Conservation (phyloP, 1,140 invertebrate genomes). For the Papilio machaon region DNA sequence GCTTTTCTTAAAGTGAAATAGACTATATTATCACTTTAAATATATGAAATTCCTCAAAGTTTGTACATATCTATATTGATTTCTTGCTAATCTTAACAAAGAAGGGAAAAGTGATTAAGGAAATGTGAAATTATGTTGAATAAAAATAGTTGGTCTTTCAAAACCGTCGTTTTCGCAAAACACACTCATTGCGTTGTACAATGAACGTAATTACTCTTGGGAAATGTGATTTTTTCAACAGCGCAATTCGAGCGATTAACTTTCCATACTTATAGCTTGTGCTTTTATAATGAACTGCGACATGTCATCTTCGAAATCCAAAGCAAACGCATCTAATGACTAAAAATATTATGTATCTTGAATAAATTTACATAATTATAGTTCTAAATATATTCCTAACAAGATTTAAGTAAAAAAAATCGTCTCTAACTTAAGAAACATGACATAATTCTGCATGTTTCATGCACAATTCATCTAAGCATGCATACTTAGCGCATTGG, state of each 20-base stretch:
- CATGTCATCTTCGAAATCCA: not conserved
- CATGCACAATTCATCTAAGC: not conserved
- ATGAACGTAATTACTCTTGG: slow-evolving; percentile 41
- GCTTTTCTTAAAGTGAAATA: no score
- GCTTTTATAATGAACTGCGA: not conserved
- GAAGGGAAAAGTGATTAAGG: not conserved
- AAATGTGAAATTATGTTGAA: slow-evolving; percentile 15
- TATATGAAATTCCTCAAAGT: not conserved
- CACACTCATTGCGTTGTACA: slow-evolving; percentile 9
- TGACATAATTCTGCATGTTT: slow-evolving; percentile 14
- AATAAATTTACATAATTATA: no score
- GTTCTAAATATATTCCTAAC: no score
- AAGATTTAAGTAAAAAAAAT: no score
- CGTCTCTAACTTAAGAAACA: not conserved
- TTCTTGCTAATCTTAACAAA: not conserved
- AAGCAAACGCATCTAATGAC: no score
- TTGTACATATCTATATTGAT: not conserved
- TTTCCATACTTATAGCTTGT: slow-evolving; percentile 44
- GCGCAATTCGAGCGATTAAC: slow-evolving; percentile 50
- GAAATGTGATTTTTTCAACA: slow-evolving; percentile 36
- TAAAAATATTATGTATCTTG: no score
- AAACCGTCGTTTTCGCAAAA: slow-evolving; percentile 14
- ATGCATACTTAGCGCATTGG: not conserved
- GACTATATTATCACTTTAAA: no score
- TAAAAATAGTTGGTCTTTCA: slow-evolving; percentile 13